A percentile compares a stretch with the other conserved stretches of the same genome.
Evolutionary conservation across 2,888 invertebrate genomes (phyloP).

Genomic region (Heteropelma amictum): DNA sequence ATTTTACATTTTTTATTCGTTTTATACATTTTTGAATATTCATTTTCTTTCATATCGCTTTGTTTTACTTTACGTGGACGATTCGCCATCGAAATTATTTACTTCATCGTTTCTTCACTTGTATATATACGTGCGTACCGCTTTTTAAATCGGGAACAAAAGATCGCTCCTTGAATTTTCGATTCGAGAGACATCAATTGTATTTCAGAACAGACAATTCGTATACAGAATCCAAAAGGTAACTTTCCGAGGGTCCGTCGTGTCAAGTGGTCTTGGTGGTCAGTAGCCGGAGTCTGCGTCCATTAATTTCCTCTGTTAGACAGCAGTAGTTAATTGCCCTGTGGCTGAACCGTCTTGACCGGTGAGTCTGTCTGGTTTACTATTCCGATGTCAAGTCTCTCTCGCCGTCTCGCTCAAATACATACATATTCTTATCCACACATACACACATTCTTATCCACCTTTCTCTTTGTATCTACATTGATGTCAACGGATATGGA

Average conservation of each 20-base stretch:
- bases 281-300: constrained; percentile 2
- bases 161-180: not conserved
- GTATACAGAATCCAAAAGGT: not conserved
- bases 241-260: constrained; percentile 6
- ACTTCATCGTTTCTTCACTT: too few relatives aligned
- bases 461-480: too few relatives aligned
- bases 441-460: not conserved
- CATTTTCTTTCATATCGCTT: too few relatives aligned
- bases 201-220: not conserved
- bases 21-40: too few relatives aligned
- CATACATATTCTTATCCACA: constrained; percentile 4
- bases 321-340: constrained; percentile 52
- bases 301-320: constrained; percentile 19
- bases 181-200: not conserved
- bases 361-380: constrained; percentile 34
- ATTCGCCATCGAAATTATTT: too few relatives aligned
- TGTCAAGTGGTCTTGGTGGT: constrained; percentile 15
- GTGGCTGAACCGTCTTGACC: constrained; percentile 46
- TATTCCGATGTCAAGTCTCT: not conserved
- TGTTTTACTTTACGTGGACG: too few relatives aligned
- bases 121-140: too few relatives aligned
- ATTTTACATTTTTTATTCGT: too few relatives aligned
- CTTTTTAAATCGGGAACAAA: not conserved
- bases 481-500: too few relatives aligned
- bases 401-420: too few relatives aligned